Conservation (phyloP, 2,797 vertebrate species). For the Halcyon smyrnensis region DNA sequence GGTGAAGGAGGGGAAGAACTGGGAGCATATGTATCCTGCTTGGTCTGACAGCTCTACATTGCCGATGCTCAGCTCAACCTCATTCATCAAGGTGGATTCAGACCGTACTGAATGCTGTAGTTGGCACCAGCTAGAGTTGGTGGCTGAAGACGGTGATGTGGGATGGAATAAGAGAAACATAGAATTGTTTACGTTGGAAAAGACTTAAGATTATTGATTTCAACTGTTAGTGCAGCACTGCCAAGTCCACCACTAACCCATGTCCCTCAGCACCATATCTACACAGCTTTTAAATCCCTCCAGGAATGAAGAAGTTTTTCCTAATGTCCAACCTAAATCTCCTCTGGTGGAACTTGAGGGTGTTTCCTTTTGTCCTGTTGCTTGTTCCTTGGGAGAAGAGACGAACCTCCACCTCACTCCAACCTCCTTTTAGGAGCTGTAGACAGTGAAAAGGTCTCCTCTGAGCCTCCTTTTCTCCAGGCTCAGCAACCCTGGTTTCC, state of each 20-base stretch:
- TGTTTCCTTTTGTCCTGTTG: background rate
- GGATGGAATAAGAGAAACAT: background rate
- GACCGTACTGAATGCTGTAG: background rate
- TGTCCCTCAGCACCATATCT: background rate
- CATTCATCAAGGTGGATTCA: rapidly evolving
- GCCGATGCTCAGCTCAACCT: background rate
- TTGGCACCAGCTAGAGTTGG: background rate
- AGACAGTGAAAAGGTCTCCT: too few species aligned
- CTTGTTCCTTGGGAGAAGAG: background rate
- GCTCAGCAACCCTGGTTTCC: background rate
- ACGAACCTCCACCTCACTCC: background rate
- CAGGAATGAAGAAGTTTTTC: background rate
- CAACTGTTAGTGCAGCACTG: background rate
- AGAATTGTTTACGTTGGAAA: background rate
- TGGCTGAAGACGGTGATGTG: background rate
- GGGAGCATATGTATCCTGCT: rapidly evolving
- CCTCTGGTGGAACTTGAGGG: background rate
- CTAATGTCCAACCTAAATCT: background rate
- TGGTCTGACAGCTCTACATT: rapidly evolving
- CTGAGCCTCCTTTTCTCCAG: background rate
- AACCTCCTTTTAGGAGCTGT: background rate
- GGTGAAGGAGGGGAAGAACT: background rate
- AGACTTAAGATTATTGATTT: background rate
- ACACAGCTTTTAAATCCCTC: background rate
- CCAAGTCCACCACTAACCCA: background rate